Percentiles rank a stretch among this genome's conserved stretches.
These are phyloP conservation scores for Holocentrus rufus DNA, from an alignment of 2,797 vertebrate species.

Conservation along the genomic window DNA sequence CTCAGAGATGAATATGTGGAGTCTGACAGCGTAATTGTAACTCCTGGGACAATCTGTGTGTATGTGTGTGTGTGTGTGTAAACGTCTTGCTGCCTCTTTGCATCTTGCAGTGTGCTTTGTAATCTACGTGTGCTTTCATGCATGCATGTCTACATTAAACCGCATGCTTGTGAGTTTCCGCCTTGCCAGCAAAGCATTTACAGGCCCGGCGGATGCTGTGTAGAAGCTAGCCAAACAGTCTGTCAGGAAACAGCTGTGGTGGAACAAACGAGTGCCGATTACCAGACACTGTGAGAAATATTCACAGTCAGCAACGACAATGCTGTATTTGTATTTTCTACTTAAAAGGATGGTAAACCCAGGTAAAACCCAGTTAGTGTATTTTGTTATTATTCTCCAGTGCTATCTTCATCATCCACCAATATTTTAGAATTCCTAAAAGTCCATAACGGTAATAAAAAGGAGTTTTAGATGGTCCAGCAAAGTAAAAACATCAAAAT, in stretches of 20 bases:
- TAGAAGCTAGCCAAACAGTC: constrained; percentile 23
- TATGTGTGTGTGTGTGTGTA: constrained; percentile 7
- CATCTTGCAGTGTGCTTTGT: constrained; percentile 2
- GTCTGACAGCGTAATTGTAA: constrained; percentile 55
- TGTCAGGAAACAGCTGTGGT: constrained; percentile 21
- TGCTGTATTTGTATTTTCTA: neutral
- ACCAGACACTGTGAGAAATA: constrained; percentile 14
- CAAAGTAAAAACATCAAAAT: too few relatives aligned
- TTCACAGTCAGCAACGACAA: neutral
- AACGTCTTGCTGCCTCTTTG: neutral
- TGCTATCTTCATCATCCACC: too few relatives aligned
- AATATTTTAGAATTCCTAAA: too few relatives aligned
- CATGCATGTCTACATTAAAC: constrained; percentile 12
- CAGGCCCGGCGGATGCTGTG: constrained; percentile 18
- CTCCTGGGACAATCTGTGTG: constrained; percentile 23
- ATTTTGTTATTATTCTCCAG: too few relatives aligned
- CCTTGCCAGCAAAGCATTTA: neutral
- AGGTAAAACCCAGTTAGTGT: too few relatives aligned
- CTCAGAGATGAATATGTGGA: constrained; percentile 43
- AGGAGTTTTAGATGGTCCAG: too few relatives aligned
- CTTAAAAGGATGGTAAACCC: neutral
- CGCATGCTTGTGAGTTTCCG: neutral
- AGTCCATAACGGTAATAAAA: too few relatives aligned
- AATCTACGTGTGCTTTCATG: constrained; percentile 31
- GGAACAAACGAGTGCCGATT: constrained; percentile 17